Percentiles rank a stretch among this genome's conserved stretches.
phyloP scores from a whole-genome alignment of 2,113 vertebrate genomes.

The Neotoma lepida region DNA sequence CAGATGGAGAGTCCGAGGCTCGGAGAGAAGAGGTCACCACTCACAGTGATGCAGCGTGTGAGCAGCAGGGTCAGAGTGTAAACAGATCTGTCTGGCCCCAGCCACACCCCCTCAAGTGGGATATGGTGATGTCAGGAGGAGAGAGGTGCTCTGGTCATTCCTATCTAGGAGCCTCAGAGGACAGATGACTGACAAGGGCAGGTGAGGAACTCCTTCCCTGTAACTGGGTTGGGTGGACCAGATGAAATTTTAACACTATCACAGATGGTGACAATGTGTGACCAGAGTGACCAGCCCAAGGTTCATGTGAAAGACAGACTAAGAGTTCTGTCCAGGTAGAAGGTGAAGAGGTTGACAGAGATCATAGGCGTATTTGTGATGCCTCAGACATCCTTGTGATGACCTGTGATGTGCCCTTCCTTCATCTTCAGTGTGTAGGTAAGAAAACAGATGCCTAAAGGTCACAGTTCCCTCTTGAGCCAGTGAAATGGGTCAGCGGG shows the following conservation, averaged over 20 bases:
- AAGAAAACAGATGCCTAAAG: not conserved
- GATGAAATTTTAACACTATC: not conserved
- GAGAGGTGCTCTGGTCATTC: not conserved
- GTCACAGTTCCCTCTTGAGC: not conserved
- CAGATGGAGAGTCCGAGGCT: not conserved
- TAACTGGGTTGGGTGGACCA: not conserved
- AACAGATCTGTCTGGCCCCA: rapidly evolving
- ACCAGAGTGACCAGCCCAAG: rapidly evolving
- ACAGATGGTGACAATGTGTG: not conserved
- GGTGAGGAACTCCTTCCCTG: not conserved
- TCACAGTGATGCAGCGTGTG: rapidly evolving
- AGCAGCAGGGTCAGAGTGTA: not conserved
- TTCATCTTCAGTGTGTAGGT: not conserved
- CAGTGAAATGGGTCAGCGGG: not conserved
- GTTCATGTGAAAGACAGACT: not conserved
- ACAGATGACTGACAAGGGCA: not conserved
- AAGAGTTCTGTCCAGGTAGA: rapidly evolving
- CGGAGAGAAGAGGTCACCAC: not conserved
- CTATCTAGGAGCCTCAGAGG: not conserved
- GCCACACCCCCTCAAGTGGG: rapidly evolving
- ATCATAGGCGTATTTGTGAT: rapidly evolving
- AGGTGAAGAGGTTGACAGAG: not conserved
- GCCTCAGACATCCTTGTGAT: not conserved
- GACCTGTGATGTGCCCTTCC: not conserved
- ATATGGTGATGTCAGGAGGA: not conserved